Evolutionary conservation across 1,140 invertebrate species (phyloP).

Genomic region (Saxidomus purpurata): DNA sequence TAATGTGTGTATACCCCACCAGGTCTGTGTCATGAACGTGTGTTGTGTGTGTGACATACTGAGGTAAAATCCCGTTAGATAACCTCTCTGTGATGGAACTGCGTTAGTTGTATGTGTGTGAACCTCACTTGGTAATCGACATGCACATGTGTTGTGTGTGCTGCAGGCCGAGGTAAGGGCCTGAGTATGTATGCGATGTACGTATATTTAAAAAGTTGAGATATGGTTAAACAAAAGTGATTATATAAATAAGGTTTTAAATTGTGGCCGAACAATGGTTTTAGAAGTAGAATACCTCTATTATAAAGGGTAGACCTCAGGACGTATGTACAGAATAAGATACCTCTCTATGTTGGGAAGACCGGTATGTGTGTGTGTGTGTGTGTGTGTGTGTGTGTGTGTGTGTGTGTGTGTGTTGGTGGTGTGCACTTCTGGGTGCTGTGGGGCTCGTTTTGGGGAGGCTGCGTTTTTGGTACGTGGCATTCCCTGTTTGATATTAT

Average conservation of each 20-base stretch:
- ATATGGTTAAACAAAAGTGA: constrained; percentile 18
- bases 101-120: constrained; percentile 17
- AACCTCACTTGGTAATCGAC: constrained; percentile 27
- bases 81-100: constrained; percentile 24
- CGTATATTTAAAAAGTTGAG: constrained; percentile 27
- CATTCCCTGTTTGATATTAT: too few species aligned
- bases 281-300: too few species aligned
- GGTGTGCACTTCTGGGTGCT: too few species aligned
- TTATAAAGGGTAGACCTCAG: constrained; percentile 28
- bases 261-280: background rate
- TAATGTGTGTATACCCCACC: too few species aligned
- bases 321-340: constrained; percentile 25
- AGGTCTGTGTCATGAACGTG: too few species aligned
- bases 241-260: constrained; percentile 16
- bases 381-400: too few species aligned
- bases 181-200: background rate
- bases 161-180: constrained; percentile 16
- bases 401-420: too few species aligned
- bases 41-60: background rate
- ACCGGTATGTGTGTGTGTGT: too few species aligned
- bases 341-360: constrained; percentile 22
- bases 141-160: constrained; percentile 5
- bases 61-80: constrained; percentile 22
- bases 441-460: too few species aligned
- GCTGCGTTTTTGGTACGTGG: too few species aligned